These are phyloP conservation scores for Steatornis caripensis DNA, from an alignment of 2,113 vertebrate species.

Conservation along the genomic window DNA sequence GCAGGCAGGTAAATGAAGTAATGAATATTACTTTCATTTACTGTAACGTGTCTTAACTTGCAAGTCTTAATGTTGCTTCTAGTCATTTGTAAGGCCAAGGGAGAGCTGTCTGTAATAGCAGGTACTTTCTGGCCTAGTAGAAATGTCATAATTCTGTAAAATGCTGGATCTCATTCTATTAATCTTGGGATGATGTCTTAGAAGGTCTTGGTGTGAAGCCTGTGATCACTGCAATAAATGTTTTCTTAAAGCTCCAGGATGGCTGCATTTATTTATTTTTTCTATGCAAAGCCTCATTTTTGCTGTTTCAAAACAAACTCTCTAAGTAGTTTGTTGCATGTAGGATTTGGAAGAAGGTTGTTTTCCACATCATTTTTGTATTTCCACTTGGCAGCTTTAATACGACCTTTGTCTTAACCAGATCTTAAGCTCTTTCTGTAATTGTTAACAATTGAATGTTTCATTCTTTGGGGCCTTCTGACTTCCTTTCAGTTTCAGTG, in stretches of 20 bases:
- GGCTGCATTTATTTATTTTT: not conserved
- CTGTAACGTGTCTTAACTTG: not conserved
- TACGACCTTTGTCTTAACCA: slow-evolving; percentile 22
- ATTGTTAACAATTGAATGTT: slow-evolving; percentile 4
- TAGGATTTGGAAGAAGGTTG: not conserved
- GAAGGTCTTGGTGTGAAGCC: not conserved
- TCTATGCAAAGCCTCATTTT: not conserved
- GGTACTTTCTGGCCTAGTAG: not conserved
- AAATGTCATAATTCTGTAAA: not conserved
- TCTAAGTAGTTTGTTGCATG: not conserved
- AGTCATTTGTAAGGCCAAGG: not conserved
- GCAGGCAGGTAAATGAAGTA: not conserved
- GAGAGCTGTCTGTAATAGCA: not conserved
- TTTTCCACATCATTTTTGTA: not conserved
- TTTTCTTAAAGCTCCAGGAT: not conserved
- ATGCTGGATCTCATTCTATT: not conserved
- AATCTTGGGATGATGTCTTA: not conserved
- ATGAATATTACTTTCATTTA: not conserved
- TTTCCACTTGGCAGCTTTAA: slow-evolving; percentile 31
- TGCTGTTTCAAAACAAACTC: not conserved
- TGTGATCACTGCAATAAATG: not conserved
- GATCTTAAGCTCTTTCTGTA: slow-evolving; percentile 17
- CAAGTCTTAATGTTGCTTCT: not conserved
- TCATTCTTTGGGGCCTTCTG: slow-evolving; percentile 33
- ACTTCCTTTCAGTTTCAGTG: not conserved